Evolutionary conservation across 2,113 vertebrate genomes (phyloP).

Genomic region (Sorex araneus): DNA sequence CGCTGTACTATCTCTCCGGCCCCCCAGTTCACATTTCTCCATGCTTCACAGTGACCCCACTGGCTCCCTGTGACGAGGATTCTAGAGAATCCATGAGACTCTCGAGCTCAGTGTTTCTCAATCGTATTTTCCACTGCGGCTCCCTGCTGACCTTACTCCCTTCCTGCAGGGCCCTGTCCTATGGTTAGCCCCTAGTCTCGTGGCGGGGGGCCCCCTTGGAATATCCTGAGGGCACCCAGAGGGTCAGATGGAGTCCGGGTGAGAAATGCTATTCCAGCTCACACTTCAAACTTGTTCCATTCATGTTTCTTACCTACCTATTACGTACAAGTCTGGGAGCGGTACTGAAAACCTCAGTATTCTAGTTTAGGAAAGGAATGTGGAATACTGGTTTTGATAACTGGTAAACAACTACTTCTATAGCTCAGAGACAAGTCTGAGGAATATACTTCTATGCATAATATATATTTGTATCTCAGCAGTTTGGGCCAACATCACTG

Average conservation of each 20-base stretch:
- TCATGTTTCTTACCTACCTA: not conserved
- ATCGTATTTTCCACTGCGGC: not conserved
- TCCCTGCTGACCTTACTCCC: no score
- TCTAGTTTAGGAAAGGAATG: not conserved
- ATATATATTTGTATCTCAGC: not conserved
- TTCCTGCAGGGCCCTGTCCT: not conserved
- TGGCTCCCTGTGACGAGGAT: not conserved
- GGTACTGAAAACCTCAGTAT: not conserved
- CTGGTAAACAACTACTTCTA: constrained; percentile 5
- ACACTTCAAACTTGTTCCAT: not conserved
- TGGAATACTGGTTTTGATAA: constrained; percentile 3
- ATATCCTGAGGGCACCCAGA: no score
- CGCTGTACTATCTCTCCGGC: not conserved
- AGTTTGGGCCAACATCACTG: not conserved
- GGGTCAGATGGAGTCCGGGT: no score
- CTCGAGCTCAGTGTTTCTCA: no score
- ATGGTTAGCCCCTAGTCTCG: no score
- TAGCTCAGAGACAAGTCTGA: constrained; percentile 27
- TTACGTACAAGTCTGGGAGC: not conserved
- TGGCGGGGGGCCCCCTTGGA: no score
- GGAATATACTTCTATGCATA: not conserved
- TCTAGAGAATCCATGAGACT: not conserved
- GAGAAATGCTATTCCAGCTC: no score
- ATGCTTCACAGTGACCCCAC: not conserved
- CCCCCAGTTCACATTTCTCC: not conserved